Evolutionary conservation across 2,113 vertebrate species (phyloP), one percentile per base, ranked within the genome.

Genomic region (Charina bottae): DNA sequence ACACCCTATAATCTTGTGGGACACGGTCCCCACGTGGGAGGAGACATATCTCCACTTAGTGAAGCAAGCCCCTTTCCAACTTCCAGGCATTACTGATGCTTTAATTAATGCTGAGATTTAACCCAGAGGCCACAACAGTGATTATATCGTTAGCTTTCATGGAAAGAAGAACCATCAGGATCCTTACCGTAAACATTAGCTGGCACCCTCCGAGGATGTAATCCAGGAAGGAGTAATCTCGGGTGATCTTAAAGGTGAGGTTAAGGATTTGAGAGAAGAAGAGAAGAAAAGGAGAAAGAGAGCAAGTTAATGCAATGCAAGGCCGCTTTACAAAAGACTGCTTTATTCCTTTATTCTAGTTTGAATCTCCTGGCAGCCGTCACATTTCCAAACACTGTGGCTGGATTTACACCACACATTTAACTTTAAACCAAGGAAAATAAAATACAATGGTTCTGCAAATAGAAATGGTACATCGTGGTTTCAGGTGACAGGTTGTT

Each of bases 131-230:
- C 24, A 54, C 53, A 19, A 24, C 6, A 12, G 28, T 17, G 33
- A 37, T 23, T 64, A 92, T 88, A 87, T 15, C 0, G 23, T 62
- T 83, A 49, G 12, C 83, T 0, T 3, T 21, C 53, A 42, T 21
- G 62, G 91, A 93, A 23, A 55, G 88, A 89, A 58, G 37, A 42
- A 78, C 42, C 33, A 42, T 19, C 33, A 78, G 42, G 72, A 78
- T 78, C 72, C 72, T 78, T 78, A 78, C 72, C 72, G 72, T 78
- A 78, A 42, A 78, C 72, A 78, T 78, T 78, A 99, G 97, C 90
- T 99, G 99, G 96, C 99, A 99, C 94, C 99, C 99, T 88, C 99
- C 99, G 91, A 99, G 96, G 95, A 99, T 99, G 95, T 99, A 99
- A 97, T 99, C 99, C 96, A 99, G 97, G 93, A 99, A 99, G 12